These are phyloP conservation scores for Notodonta ziczac DNA, from an alignment of 2,888 invertebrate genomes.

Conservation along the genomic window DNA sequence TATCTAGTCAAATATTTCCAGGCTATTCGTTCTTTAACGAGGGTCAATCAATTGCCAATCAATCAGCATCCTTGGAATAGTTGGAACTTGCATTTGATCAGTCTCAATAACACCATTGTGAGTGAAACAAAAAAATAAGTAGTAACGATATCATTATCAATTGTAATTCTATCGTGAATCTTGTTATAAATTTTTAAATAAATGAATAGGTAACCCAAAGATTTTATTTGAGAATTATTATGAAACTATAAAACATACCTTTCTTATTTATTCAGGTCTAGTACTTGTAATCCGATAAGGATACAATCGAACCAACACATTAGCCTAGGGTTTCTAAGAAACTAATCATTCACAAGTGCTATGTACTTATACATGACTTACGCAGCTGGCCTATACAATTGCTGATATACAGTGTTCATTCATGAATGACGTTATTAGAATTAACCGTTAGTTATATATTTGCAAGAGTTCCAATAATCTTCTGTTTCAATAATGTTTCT, in stretches of 20 bases:
- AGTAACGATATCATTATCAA: constrained; percentile 8
- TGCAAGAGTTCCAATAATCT: too few species aligned
- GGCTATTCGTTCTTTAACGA: constrained; percentile 28
- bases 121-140: too few species aligned
- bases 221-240: too few species aligned
- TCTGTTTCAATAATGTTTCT: too few species aligned
- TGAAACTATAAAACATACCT: too few species aligned
- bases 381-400: not conserved
- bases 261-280: too few species aligned
- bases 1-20: constrained; percentile 14
- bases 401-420: not conserved
- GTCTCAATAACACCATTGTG: not conserved
- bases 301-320: not conserved
- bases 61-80: constrained; percentile 42
- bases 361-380: not conserved
- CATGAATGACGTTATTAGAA: not conserved
- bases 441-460: too few species aligned
- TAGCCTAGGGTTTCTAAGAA: not conserved
- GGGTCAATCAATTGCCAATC: constrained; percentile 30
- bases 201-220: too few species aligned
- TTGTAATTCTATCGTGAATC: constrained; percentile 4
- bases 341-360: not conserved
- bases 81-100: constrained; percentile 34
- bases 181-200: not conserved
- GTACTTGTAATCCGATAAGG: not conserved